phyloP scores from a whole-genome alignment of 2,888 invertebrate species.

The Eristalinus aeneus region DNA sequence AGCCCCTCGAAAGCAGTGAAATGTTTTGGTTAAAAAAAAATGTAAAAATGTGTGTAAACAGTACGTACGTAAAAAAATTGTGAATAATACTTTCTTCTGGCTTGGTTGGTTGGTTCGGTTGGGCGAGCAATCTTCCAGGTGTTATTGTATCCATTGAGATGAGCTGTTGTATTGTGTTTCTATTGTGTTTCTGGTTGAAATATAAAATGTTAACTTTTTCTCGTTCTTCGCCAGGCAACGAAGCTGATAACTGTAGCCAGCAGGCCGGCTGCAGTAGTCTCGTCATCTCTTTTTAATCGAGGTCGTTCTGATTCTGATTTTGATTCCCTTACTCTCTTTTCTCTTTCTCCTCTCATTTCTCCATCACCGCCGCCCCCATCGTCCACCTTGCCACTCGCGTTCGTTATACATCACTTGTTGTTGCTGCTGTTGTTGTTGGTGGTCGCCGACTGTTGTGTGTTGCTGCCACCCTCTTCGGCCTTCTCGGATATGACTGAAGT shows the following conservation, averaged over 20 bases:
- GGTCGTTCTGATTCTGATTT: constrained; percentile 54
- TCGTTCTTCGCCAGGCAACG: constrained; percentile 78
- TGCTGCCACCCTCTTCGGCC: constrained; percentile 57
- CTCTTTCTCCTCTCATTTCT: neutral
- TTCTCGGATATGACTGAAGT: constrained; percentile 72
- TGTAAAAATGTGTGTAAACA: neutral
- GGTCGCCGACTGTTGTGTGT: constrained; percentile 52
- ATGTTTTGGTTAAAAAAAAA: neutral
- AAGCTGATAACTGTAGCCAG: constrained; percentile 71
- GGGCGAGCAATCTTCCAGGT: neutral
- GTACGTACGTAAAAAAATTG: constrained; percentile 59
- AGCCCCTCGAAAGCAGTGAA: neutral
- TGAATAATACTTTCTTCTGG: constrained; percentile 48
- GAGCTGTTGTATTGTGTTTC: constrained; percentile 32
- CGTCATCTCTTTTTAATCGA: constrained; percentile 27
- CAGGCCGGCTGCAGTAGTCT: constrained; percentile 60
- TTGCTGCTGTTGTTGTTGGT: constrained; percentile 52
- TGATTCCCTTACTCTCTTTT: constrained; percentile 27
- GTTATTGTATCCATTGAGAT: neutral
- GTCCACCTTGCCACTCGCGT: constrained; percentile 62
- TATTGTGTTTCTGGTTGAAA: constrained; percentile 39
- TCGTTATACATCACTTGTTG: constrained; percentile 65
- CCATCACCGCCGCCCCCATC: constrained; percentile 25
- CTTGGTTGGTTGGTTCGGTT: constrained; percentile 8
- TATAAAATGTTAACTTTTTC: constrained; percentile 71